A percentile compares a stretch with the other conserved stretches of the same genome.
Conservation (phyloP, 2,113 vertebrate species). For the Panthera uncia region DNA sequence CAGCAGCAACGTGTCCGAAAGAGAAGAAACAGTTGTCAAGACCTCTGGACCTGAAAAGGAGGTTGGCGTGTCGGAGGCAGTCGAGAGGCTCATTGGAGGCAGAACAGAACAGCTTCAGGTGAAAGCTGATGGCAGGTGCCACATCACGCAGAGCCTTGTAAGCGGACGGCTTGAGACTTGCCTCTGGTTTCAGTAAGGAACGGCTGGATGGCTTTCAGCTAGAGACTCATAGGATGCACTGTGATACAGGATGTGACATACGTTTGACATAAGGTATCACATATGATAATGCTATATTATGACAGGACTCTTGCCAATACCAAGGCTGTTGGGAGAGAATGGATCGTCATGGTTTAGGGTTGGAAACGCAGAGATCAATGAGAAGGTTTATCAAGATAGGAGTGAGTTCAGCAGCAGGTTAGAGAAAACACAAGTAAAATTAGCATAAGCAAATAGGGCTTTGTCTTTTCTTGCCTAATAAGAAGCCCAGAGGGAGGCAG, state of each 20-base stretch:
- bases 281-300: accelerated
- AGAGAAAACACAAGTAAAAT: neutral
- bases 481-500: neutral
- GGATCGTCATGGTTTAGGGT: neutral
- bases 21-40: accelerated
- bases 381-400: neutral
- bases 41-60: neutral
- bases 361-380: neutral
- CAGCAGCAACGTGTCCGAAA: accelerated
- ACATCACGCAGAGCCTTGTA: neutral
- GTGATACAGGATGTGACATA: too few relatives aligned
- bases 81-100: neutral
- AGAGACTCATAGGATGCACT: too few relatives aligned
- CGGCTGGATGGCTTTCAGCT: neutral
- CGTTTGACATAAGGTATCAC: neutral
- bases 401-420: neutral
- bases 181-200: neutral
- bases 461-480: neutral
- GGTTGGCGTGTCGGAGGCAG: too few relatives aligned
- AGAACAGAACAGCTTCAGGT: neutral
- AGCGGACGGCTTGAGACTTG: neutral
- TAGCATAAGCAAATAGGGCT: neutral
- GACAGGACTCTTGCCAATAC: accelerated
- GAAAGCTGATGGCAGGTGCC: neutral
- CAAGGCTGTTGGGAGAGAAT: neutral